Base-by-base conservation (phyloP, 1,140 invertebrate species). In the Drosophila guanche region DNA sequence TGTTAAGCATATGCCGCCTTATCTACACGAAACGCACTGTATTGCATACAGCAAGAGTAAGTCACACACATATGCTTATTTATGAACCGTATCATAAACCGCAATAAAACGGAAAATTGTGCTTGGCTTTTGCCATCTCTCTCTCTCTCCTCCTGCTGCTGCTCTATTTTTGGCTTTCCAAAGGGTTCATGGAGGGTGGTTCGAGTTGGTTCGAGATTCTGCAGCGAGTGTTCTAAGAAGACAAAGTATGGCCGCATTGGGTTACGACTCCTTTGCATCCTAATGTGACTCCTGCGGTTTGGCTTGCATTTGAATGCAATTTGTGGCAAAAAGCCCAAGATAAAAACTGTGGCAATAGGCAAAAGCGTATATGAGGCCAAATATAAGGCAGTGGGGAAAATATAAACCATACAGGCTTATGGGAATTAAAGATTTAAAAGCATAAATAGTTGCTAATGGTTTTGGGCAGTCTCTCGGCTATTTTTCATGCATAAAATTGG, bases 271-370 rank as follows among this genome's bases (percentile, higher is more conserved):
- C 59, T 43, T 51, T 55, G 80, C 80, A 79, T 76, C 61, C 76
- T 79, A 76, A 60, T 79, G 76, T 70, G 79, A 85, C 80, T 84
- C 70, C 53, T 84, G 79, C 66, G 80, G 80, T 67, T 84, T 76
- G 71, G 80, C 63, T 84, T 76, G 71, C 79, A 85, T 84, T 84
- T 72, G 79, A 84, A 85, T 84, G 79, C 79, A 74, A 85, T 84
- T 84, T 84, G 79, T 62, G 71, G 76, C 65, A 33, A 67, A 46
- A 67, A 58, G 29, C 10, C 79, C 74, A 51, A 79, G 79, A 79
- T 85, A 73, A 79, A 76, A 85, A 84, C 80, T 84, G 57, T 74
- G 79, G 61, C 79, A 79, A 55, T 66, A 63, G 79, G 59, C 65
- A 62, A 61, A 8, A 55, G 72, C 55, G 57, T 56, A 53, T 53